Evolutionary conservation across 2,113 vertebrate genomes (phyloP).

Genomic region (Ranitomeya variabilis): DNA sequence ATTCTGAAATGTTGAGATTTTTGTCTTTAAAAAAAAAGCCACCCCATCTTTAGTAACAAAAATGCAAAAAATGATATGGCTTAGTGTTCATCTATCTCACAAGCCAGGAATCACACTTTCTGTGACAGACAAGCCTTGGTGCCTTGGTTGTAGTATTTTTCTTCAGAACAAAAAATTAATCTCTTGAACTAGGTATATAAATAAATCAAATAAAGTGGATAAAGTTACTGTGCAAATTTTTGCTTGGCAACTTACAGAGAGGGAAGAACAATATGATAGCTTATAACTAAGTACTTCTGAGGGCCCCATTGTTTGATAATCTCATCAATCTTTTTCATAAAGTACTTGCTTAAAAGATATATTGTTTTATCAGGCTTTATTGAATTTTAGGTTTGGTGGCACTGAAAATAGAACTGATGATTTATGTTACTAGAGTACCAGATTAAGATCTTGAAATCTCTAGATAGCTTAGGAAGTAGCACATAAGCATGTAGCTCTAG

Average conservation of each 20-base stretch:
- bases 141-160: no score
- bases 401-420: conserved; percentile 58
- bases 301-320: conserved; percentile 56
- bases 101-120: no score
- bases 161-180: no score
- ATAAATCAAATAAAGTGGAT: conserved; percentile 37
- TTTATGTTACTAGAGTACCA: conserved; percentile 51
- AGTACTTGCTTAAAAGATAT: conserved; percentile 57
- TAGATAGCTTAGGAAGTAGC: conserved; percentile 52
- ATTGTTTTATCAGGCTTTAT: conserved; percentile 55
- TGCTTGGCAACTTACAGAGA: not conserved
- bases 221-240: not conserved
- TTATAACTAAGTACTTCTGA: conserved; percentile 53
- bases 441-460: conserved; percentile 57
- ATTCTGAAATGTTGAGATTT: no score
- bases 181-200: not conserved
- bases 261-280: conserved; percentile 46
- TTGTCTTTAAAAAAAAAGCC: no score
- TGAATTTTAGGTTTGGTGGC: conserved; percentile 56
- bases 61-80: no score
- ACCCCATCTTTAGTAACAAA: no score
- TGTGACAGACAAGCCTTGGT: no score
- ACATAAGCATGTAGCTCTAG: conserved; percentile 38
- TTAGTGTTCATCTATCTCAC: no score
- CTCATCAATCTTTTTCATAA: conserved; percentile 57